Conservation (phyloP, 2,113 vertebrate genomes). For the Psophia crepitans region DNA sequence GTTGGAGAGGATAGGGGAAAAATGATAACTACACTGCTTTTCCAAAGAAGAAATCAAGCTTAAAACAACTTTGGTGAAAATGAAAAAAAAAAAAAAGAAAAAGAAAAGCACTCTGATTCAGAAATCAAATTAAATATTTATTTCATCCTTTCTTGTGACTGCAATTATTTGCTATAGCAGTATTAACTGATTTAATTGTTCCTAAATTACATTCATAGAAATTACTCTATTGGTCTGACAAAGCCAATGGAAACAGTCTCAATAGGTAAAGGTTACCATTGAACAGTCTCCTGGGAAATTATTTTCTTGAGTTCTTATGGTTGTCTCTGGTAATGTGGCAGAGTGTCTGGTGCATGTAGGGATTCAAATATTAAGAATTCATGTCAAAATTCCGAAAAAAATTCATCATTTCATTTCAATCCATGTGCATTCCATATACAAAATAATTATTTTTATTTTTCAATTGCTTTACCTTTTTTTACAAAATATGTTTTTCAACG, state of each 20-base stretch:
- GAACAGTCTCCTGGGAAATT: neutral
- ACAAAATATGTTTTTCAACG: neutral
- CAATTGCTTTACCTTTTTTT: neutral
- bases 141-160: neutral
- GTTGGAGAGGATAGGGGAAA: neutral
- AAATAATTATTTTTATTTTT: neutral
- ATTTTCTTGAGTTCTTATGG: neutral
- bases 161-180: neutral
- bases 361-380: neutral
- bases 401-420: neutral
- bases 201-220: neutral
- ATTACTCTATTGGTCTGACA: neutral
- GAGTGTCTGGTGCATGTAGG: neutral
- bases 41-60: neutral
- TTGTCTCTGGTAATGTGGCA: neutral
- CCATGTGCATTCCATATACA: neutral
- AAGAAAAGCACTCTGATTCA: neutral
- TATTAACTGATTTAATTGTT: slow-evolving; percentile 6
- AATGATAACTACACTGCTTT: neutral
- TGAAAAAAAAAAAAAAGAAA: too few species aligned
- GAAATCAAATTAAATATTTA: neutral
- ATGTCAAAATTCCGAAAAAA: neutral
- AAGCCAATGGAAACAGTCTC: neutral
- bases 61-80: neutral
- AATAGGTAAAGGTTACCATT: neutral